These are phyloP conservation scores for Cryptus viduatorius DNA, from an alignment of 2,888 invertebrate genomes.

Conservation along the genomic window DNA sequence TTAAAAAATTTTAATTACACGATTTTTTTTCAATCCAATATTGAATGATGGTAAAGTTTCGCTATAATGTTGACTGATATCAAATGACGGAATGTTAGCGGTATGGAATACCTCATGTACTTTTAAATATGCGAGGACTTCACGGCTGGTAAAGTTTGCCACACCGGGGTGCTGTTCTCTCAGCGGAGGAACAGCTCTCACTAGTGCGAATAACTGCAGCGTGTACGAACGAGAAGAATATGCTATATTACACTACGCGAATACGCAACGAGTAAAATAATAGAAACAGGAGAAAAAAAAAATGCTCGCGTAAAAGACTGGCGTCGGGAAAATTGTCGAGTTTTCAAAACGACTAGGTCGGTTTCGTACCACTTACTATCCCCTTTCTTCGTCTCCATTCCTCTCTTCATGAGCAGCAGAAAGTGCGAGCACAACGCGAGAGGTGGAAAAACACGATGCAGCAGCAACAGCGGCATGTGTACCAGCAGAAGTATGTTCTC, in stretches of 20 bases:
- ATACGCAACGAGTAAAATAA: slow-evolving; percentile 1
- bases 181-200: slow-evolving; percentile 11
- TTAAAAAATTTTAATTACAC: too few species aligned
- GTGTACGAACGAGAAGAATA: slow-evolving; percentile 15
- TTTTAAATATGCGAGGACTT: slow-evolving; percentile 31
- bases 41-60: too few species aligned
- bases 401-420: slow-evolving; percentile 13
- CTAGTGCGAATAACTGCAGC: background rate
- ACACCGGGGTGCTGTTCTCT: slow-evolving; percentile 4
- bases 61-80: too few species aligned
- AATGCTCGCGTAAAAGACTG: slow-evolving; percentile 17
- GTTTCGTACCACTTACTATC: slow-evolving; percentile 28
- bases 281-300: background rate
- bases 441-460: slow-evolving; percentile 24
- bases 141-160: slow-evolving; percentile 1
- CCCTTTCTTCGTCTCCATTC: slow-evolving; percentile 4
- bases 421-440: slow-evolving; percentile 35
- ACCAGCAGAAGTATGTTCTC: slow-evolving; percentile 4
- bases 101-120: background rate
- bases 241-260: background rate
- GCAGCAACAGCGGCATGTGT: slow-evolving; percentile 20
- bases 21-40: too few species aligned
- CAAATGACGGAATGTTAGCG: background rate
- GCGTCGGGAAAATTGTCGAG: slow-evolving; percentile 47
- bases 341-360: slow-evolving; percentile 32